Evolutionary conservation across 2,797 vertebrate species (phyloP), one percentile per base, ranked within the genome.

Genomic region (Buphagus erythrorhynchus): DNA sequence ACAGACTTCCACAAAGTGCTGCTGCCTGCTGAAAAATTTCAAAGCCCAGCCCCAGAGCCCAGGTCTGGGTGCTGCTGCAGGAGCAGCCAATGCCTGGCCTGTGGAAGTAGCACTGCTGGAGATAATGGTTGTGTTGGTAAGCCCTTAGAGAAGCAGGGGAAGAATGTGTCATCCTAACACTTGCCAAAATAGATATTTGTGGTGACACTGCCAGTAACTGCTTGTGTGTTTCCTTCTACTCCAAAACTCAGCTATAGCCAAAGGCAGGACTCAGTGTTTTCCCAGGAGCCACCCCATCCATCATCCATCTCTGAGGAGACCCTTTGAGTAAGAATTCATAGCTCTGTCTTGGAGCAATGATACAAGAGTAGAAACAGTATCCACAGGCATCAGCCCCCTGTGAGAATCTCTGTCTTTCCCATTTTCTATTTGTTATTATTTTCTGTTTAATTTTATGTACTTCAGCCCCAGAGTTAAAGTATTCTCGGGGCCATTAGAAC

Each of bases 201-300:
- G 92, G 94, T 95, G 87, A 78, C 35, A 18, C 57, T 91, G 66
- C 85, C 89, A 90, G 89, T 85, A 94, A 93, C 6, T 68, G 55
- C 72, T 62, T 45, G 20, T 66, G 29, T 51, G 10, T 87, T 88
- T 86, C 52, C 19, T 51, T 83, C 26, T 35, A 42, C 33, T 55
- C 45, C 33, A 75, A 61, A 82, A 87, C 58, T 55, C 46, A 48
- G 67, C 54, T 61, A 19, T 61, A 80, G 87, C 59, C 38, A 71
- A 54, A 96, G 78, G 86, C 90, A 77, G 52, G 43, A n/a, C 55
- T 87, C 62, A 22, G 35, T 88, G 55, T 75, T 81, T 62, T 43
- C 90, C 63, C n/a, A 78, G 62, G 40, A 90, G 65, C 42, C 20
- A 58, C 38, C 33, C 19, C 51, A 59, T 59, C 57, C 48, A 19